These are phyloP conservation scores for Busseola fusca DNA, from an alignment of 2,888 invertebrate species.

Conservation along the genomic window DNA sequence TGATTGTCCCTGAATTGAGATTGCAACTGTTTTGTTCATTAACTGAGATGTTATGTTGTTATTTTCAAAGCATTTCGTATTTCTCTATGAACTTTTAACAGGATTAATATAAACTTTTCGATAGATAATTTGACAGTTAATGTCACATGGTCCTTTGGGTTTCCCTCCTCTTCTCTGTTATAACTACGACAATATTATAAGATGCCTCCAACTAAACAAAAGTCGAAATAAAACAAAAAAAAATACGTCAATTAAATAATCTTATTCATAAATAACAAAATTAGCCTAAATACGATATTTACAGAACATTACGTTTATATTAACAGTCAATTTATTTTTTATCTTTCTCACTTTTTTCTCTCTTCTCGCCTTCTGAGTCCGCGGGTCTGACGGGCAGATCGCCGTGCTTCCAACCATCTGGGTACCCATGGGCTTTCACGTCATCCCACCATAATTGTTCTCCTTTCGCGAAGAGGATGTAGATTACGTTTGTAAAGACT, in stretches of 20 bases:
- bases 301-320: conserved; percentile 46
- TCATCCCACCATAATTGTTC: conserved; percentile 94
- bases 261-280: conserved; percentile 57
- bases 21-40: no score
- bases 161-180: no score
- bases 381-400: conserved; percentile 71
- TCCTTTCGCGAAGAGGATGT: conserved; percentile 92
- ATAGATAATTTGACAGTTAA: no score
- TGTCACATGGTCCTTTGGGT: not conserved
- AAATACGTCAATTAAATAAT: conserved; percentile 41
- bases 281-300: conserved; percentile 59
- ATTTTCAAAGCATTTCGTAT: no score
- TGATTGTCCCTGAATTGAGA: no score
- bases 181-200: no score
- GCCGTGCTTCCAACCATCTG: conserved; percentile 80
- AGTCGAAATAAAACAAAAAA: conserved; percentile 35
- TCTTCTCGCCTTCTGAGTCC: conserved; percentile 73
- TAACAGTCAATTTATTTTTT: conserved; percentile 64
- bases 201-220: not conserved
- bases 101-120: no score
- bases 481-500: conserved; percentile 91
- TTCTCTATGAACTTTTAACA: no score
- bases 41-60: no score
- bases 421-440: conserved; percentile 85
- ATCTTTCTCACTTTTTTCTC: conserved; percentile 60